Conservation (phyloP, 2,113 vertebrate genomes). For the Sceloporus tristichus region DNA sequence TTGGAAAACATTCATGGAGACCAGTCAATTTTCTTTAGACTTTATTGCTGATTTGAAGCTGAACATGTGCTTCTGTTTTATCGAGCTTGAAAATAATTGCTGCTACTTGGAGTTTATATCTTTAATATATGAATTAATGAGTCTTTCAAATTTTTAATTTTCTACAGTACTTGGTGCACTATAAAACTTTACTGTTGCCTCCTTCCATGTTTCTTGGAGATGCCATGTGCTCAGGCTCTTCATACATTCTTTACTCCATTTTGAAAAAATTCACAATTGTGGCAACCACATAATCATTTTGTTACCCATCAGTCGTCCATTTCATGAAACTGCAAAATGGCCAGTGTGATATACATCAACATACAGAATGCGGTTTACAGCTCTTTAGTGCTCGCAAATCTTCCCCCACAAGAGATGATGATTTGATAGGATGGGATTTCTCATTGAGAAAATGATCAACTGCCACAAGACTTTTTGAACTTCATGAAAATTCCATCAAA, state of each 20-base stretch:
- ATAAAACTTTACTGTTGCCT: neutral
- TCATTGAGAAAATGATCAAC: neutral
- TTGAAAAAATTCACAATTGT: neutral
- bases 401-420: too few relatives aligned
- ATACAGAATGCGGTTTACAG: neutral
- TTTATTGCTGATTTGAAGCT: conserved; percentile 14
- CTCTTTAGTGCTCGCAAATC: too few relatives aligned
- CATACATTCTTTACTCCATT: neutral
- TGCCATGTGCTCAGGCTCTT: neutral
- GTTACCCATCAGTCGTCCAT: neutral
- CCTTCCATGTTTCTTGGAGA: neutral
- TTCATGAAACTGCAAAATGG: neutral
- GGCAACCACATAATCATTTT: neutral
- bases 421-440: neutral
- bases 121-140: conserved; percentile 26
- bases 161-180: neutral
- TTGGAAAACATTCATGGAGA: neutral
- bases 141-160: conserved; percentile 23
- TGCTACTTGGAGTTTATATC: neutral
- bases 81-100: conserved; percentile 5
- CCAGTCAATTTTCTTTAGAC: conserved; percentile 7
- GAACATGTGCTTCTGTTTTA: conserved; percentile 19
- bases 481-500: too few relatives aligned
- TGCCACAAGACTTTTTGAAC: too few relatives aligned
- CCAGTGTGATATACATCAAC: neutral